phyloP scores from a whole-genome alignment of 2,797 vertebrate genomes.

The Falco novaeseelandiae region DNA sequence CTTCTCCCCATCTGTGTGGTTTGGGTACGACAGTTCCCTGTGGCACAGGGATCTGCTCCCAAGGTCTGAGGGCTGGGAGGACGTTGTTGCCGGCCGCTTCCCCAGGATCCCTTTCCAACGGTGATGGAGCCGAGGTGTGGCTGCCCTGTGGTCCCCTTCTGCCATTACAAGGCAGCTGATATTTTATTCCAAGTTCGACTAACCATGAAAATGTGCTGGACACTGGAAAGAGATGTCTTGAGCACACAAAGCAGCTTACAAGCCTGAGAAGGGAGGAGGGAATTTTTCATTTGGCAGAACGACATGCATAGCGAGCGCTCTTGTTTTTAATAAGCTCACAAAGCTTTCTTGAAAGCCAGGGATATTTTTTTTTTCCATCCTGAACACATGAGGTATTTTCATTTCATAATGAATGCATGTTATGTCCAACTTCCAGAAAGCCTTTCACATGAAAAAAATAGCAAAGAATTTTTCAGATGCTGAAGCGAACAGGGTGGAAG shows the following conservation, averaged over 20 bases:
- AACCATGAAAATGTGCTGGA: slow-evolving; percentile 7
- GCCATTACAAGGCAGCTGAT: not conserved
- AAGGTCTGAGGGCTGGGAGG: not conserved
- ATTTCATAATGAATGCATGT: slow-evolving; percentile 52
- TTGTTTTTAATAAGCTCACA: slow-evolving; percentile 58
- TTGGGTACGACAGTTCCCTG: not conserved
- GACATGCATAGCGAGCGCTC: not conserved
- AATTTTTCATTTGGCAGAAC: slow-evolving; percentile 52
- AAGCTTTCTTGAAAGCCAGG: slow-evolving; percentile 60
- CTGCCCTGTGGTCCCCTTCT: not conserved
- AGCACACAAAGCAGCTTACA: slow-evolving; percentile 20
- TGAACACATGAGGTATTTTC: slow-evolving; percentile 57
- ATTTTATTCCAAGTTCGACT: not conserved
- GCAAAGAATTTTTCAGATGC: slow-evolving; percentile 16
- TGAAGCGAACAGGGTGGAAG: not conserved
- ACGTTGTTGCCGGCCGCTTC: not conserved
- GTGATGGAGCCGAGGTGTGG: not conserved
- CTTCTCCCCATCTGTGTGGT: not conserved
- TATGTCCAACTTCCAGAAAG: slow-evolving; percentile 50
- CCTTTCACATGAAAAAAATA: not conserved
- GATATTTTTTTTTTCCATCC: slow-evolving; percentile 37
- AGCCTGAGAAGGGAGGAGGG: slow-evolving; percentile 11
- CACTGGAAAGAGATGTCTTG: not conserved
- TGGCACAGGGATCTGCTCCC: not conserved
- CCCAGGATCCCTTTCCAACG: not conserved